Evolutionary conservation across 2,797 vertebrate species (phyloP), one percentile per base, ranked within the genome.

Genomic region (Lacerta viridis): DNA sequence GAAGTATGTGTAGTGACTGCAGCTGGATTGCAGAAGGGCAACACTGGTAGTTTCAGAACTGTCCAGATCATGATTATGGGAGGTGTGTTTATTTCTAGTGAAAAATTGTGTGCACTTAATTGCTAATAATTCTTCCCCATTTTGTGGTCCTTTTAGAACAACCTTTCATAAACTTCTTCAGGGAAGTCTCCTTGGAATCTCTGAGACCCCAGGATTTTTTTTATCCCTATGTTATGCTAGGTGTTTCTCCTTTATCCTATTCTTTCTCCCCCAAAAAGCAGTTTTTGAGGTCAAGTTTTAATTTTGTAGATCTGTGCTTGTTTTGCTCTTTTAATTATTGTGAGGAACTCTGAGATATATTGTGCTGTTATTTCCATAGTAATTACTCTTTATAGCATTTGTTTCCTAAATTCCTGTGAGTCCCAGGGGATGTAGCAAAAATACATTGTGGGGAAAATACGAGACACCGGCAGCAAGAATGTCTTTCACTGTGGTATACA

Each of bases 111-210:
- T 83, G 90, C 88, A 93, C 89, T 91, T 92, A 90, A 90, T 91
- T 91, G 92, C 78, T 87, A 87, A 91, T 92, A 88, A 87, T 0
- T 92, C 92, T 64, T 93, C 89, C 72, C 85, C 90, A 90, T 95
- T 94, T 93, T 68, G 29, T 29, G 6, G 3, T 64, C 15, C 72
- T 81, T 75, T 87, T 33, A 64, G 17, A 82, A 61, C 2, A 23
- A 92, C 87, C 93, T 92, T 93, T 93, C 92, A 93, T 81, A 93
- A 84, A 91, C 83, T 88, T 95, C 92, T 92, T 74, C 92, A 90
- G 83, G 77, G 88, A 81, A 88, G 15, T 89, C 92, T 91, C 91
- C 87, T 90, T 90, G 88, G 93, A 78, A 91, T 91, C 85, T 84
- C 23, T 0, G 0, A 86, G 91, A 90, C 90, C n/a, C 90, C 91